Conservation (phyloP, 2,113 vertebrate genomes). For the Gasterosteus aculeatus region DNA sequence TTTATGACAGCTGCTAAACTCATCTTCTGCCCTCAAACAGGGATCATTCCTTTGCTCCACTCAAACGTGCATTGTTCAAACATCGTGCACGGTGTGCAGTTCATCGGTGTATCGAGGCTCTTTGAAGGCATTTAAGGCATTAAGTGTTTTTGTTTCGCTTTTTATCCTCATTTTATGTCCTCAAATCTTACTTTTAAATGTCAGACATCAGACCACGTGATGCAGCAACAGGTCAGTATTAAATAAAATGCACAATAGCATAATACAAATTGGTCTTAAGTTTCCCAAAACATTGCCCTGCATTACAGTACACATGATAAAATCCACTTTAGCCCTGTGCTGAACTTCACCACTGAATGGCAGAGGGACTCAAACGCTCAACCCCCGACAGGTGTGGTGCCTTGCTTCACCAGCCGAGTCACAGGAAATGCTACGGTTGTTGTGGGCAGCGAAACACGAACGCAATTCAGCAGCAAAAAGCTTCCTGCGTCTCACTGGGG, state of each 20-base stretch:
- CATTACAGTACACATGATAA: neutral
- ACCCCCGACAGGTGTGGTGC: neutral
- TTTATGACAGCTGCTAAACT: neutral
- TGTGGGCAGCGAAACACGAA: constrained; percentile 2
- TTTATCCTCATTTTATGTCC: neutral
- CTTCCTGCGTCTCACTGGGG: constrained; percentile 47
- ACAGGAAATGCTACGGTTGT: neutral
- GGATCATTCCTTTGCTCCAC: neutral
- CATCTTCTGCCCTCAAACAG: neutral
- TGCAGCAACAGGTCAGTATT: neutral
- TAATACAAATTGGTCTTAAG: neutral
- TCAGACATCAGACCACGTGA: neutral
- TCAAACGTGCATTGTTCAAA: neutral
- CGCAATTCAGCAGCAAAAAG: constrained; percentile 4
- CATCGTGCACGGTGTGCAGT: no score
- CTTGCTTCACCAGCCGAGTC: neutral
- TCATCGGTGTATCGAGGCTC: neutral
- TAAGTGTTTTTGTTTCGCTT: neutral
- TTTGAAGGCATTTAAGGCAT: neutral
- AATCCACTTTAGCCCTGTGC: neutral
- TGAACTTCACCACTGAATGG: neutral
- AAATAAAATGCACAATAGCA: neutral
- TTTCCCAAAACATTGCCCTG: no score
- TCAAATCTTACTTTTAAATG: neutral
- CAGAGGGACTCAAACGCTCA: neutral